Base-by-base conservation (phyloP, 2,113 vertebrate species). In the Gracilinanus agilis region DNA sequence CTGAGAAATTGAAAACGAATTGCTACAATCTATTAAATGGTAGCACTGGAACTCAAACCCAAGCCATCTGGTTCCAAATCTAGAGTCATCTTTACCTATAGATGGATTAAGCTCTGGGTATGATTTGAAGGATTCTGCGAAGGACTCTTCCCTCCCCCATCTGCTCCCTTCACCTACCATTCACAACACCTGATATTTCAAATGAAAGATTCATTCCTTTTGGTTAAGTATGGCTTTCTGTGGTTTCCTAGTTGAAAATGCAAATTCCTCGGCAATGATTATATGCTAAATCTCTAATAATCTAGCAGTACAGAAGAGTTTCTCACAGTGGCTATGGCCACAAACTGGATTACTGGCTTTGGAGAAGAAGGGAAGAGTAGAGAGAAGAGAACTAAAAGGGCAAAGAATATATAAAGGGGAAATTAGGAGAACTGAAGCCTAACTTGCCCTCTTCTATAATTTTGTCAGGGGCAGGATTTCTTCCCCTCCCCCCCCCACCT, bases 341-440 rank as follows among this genome's bases (percentile, higher is more conserved):
- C n/a, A 83, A 49, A 3, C 5, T 83, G 67, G 67, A 40, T 40
- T 83, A 40, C 67, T 40, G 67, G 34, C n/a, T 40, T 40, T 40
- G 16, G 19, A 40, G 34, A 5, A 5, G 34, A 75, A 2, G n/a
- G 19, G 19, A 97, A 95, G 95, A 97, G 93, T 97, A 97, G 96
- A 98, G 97, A 96, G 95, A 95, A 97, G 96, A 95, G 55, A 24
- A 49, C 9, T 95, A 92, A 67, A 88, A 95, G 90, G 55, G 90
- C 91, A 90, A 90, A 95, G 94, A 90, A 96, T 75, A 40, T 61
- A 21, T 12, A 97, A 97, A 96, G 96, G 97, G 93, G 94, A 92
- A 96, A 93, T 24, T 94, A 96, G 34, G n/a, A 34, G 16, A 34
- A 93, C 97, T 95, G 96, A 49, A 97, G 94, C 0, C 55, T 95